A percentile compares a stretch with the other conserved stretches of the same genome.
Evolutionary conservation across 2,888 invertebrate species (phyloP).

Genomic region (Ormyrus pomaceus): DNA sequence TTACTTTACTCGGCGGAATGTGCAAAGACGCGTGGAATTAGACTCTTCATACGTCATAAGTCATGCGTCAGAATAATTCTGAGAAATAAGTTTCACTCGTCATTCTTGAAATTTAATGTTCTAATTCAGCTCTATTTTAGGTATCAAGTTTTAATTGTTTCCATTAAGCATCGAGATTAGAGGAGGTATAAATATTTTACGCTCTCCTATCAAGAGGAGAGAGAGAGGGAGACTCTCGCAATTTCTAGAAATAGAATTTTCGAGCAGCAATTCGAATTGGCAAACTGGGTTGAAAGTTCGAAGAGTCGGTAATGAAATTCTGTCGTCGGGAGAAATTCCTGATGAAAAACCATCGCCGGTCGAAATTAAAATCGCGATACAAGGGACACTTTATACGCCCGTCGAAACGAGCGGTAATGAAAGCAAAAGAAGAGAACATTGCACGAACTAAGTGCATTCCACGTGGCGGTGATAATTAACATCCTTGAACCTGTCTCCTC

Average conservation of each 20-base stretch:
- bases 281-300: no score
- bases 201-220: no score
- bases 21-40: conserved; percentile 33
- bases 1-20: conserved; percentile 17
- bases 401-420: background rate
- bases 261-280: no score
- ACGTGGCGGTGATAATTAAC: conserved; percentile 58
- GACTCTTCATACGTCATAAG: conserved; percentile 30
- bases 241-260: no score
- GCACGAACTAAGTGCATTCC: conserved; percentile 59
- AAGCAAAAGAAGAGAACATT: conserved; percentile 16
- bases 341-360: no score
- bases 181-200: background rate
- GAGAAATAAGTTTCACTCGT: conserved; percentile 24
- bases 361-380: no score
- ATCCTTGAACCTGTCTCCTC: conserved; percentile 41
- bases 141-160: background rate
- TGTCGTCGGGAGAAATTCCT: no score
- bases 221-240: no score
- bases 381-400: no score
- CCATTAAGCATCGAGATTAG: background rate
- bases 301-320: no score
- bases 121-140: background rate
- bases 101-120: conserved; percentile 10
- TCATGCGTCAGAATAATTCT: conserved; percentile 36